Evolutionary conservation across 1,140 invertebrate species (phyloP).

Genomic region (Aphaenogaster ashmeadi): DNA sequence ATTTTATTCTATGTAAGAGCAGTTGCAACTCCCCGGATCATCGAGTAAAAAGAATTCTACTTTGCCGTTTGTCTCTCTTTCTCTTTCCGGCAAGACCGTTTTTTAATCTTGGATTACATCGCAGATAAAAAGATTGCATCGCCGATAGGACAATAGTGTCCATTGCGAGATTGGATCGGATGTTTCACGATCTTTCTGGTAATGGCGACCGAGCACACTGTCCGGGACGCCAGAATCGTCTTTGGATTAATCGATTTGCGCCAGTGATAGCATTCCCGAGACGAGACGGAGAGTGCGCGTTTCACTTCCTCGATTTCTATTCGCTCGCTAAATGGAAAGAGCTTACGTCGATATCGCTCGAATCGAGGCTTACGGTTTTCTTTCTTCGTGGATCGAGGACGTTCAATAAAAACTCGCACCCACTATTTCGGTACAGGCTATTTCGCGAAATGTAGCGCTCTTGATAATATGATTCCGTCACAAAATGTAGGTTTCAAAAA

Average conservation of each 20-base stretch:
- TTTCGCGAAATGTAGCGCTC: conserved; percentile 9
- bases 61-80: conserved; percentile 24
- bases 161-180: conserved; percentile 68
- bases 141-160: conserved; percentile 41
- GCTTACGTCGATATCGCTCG: conserved; percentile 45
- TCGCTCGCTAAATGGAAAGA: conserved; percentile 59
- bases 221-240: conserved; percentile 53
- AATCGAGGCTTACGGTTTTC: conserved; percentile 47
- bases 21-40: conserved; percentile 63
- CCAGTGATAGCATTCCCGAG: conserved; percentile 53
- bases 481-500: neutral
- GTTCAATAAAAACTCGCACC: conserved; percentile 30
- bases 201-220: conserved; percentile 15
- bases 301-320: conserved; percentile 61
- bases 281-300: conserved; percentile 49
- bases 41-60: conserved; percentile 66
- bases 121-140: conserved; percentile 71
- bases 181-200: conserved; percentile 52
- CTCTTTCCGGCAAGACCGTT: conserved; percentile 22
- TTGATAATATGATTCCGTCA: neutral
- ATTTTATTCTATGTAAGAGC: conserved; percentile 53
- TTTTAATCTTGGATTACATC: conserved; percentile 70
- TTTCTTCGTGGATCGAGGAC: conserved; percentile 15
- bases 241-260: conserved; percentile 67
- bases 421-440: neutral